Conservation (phyloP, 2,797 vertebrate species). For the Chiloscyllium punctatum region DNA sequence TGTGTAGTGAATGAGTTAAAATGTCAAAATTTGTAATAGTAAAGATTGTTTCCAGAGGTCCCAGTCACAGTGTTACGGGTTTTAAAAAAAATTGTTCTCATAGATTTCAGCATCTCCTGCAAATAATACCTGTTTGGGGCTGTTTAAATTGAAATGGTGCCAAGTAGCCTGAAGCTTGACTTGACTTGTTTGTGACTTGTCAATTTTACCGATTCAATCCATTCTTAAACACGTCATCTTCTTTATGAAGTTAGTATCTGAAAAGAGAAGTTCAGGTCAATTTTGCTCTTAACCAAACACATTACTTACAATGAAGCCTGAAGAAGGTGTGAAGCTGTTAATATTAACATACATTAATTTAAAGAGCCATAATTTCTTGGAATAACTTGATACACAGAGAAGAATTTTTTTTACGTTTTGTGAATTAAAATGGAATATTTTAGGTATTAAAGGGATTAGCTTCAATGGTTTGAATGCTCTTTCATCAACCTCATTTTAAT, state of each 20-base stretch:
- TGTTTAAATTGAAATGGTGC: slow-evolving; percentile 31
- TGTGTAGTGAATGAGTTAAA: slow-evolving; percentile 24
- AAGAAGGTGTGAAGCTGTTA: background rate
- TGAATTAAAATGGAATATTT: background rate
- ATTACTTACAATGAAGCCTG: background rate
- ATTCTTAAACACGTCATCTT: background rate
- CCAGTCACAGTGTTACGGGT: slow-evolving; percentile 29
- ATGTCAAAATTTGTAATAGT: slow-evolving; percentile 26
- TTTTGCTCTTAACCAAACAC: background rate
- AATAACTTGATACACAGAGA: background rate
- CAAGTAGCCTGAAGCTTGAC: slow-evolving; percentile 2
- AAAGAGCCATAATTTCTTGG: background rate
- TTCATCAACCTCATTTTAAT: background rate
- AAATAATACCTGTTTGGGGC: slow-evolving; percentile 31
- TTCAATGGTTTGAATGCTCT: background rate
- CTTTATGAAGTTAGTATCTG: slow-evolving; percentile 22
- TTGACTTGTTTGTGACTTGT: slow-evolving; percentile 10
- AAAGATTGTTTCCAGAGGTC: background rate
- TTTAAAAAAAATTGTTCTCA: slow-evolving; percentile 18
- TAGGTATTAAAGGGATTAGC: background rate
- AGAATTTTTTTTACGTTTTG: background rate
- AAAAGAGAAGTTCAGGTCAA: slow-evolving; percentile 1
- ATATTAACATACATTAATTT: background rate
- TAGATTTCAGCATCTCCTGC: slow-evolving; percentile 30
- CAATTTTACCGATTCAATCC: slow-evolving; percentile 22